Base-by-base conservation (phyloP, 2,888 invertebrate genomes). In the Luffia ferchaultella region DNA sequence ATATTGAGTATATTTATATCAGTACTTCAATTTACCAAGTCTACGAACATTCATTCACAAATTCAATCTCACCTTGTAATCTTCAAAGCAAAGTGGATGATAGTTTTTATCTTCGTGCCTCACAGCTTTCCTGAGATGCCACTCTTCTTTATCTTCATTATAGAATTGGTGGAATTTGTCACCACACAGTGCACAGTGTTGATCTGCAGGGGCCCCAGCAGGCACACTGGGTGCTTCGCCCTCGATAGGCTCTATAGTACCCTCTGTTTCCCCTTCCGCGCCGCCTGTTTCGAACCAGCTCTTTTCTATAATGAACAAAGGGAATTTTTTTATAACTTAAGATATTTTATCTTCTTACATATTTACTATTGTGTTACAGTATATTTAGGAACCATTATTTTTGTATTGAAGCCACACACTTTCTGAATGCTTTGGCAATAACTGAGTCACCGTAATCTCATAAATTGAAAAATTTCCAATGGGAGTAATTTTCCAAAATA, bases 141-240 rank as follows among this genome's bases (percentile, higher is more conserved):
- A 99, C 68, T 96, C 97, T 72, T 99, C 99, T 58, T 91, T 90
- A 62, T 99, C 98, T 75, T 98, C 96, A 70, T 97, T 93, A 83
- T 94, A 99, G 83, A 95, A 97, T 73, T 95, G 93, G 58, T 96
- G 93, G 79, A 99, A 98, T 57, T 87, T 86, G 79, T 99, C 98
- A 15, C 92, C 90, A 75, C 98, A 99, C 49, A 97, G 91, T 57
- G 92, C 92, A 75, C 98, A 98, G 44, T 83, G 73, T 48, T 88
- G 87, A 61, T 89, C 86, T 7, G 88, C 87, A 53, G 90, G 88
- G 42, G 88, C 86, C 50, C 87, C 88, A 0, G 92, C 91, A 5
- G 91, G 87, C 53, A 94, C 92, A 60, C 90, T 91, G 0, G 91
- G 90, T 49, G 88, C 73, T 52, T 88, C 88, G 48, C 48, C 48